Base-by-base conservation (phyloP, 2,113 vertebrate species). In the Chrysemys picta region DNA sequence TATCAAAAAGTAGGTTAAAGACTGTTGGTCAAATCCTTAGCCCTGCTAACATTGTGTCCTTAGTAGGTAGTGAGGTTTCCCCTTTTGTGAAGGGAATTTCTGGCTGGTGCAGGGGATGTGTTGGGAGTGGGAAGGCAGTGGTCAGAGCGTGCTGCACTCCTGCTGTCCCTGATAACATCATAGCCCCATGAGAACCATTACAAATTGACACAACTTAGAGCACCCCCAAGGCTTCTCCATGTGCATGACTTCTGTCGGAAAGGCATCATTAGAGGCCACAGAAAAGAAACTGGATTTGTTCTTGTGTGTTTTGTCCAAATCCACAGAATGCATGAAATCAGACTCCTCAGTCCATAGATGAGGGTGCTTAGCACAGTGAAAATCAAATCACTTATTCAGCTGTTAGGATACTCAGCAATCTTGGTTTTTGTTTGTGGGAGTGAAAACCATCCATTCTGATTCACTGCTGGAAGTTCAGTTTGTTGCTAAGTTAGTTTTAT, bases 281-380 rank as follows among this genome's bases (percentile, higher is more conserved):
- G 22, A 10, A 76, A 52, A 83, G 83, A 45, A 45, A 17, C 62
- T 45, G 42, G 42, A 76, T 27, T 42, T 76, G 42, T 76, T 22
- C 9, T 50, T 4, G 2, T 3, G 2, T n/a, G 45, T 10, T n/a
- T 79, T 90, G 65, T 8, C 12, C 0, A 0, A 6, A 80, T 1
- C 2, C 8, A 5, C 79, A 52, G 42, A 84, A 10, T 17, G 69
- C 8, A 69, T 69, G 16, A 80, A 56, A 80, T 93, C 80, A 47
- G n/a, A 12, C 53, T 89, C 91, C 49, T 80, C n/a, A 47, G n/a
- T 8, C 3, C n/a, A 19, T 76, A 93, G 24, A 45, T 59, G 69
- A 86, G 62, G 8, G 79, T 22, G 19, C 16, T n/a, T 49, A 79
- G 2, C 14, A 25, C 85, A 11, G 65, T 13, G 16, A 83, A 95